Conservation (phyloP, 2,888 invertebrate species). For the Oscheius sp. region DNA sequence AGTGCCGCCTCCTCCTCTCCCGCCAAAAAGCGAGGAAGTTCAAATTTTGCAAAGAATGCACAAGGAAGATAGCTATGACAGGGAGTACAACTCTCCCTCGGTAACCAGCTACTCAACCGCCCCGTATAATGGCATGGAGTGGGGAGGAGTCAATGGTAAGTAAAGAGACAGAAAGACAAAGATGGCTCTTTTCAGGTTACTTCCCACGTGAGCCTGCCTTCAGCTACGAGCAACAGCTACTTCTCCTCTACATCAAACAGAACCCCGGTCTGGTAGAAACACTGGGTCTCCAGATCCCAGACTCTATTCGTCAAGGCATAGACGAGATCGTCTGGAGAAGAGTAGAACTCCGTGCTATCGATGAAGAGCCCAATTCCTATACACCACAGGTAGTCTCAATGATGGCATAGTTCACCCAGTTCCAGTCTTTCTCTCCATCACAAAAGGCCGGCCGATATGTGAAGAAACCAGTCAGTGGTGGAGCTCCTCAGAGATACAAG, state of each 20-base stretch:
- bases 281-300: slow-evolving; percentile 48
- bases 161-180: background rate
- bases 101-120: slow-evolving; percentile 29
- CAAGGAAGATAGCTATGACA: slow-evolving; percentile 28
- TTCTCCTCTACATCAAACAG: slow-evolving; percentile 56
- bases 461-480: slow-evolving; percentile 25
- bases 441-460: slow-evolving; percentile 29
- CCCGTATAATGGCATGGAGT: slow-evolving; percentile 28
- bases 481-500: slow-evolving; percentile 14
- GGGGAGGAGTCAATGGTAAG: slow-evolving; percentile 34
- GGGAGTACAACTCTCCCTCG: slow-evolving; percentile 27
- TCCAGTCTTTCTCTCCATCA: slow-evolving; percentile 18
- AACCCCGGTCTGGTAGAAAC: slow-evolving; percentile 47
- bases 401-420: background rate
- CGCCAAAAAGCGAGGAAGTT: slow-evolving; percentile 51
- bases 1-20: slow-evolving; percentile 42
- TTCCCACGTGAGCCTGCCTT: slow-evolving; percentile 6
- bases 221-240: slow-evolving; percentile 49
- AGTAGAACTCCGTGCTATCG: slow-evolving; percentile 23
- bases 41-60: slow-evolving; percentile 44
- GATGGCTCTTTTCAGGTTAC: background rate
- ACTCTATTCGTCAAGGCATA: slow-evolving; percentile 9
- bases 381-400: slow-evolving; percentile 14
- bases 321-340: slow-evolving; percentile 33
- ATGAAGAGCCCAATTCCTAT: slow-evolving; percentile 27